phyloP scores from a whole-genome alignment of 1,140 invertebrate species.

The Temnothorax nylanderi region DNA sequence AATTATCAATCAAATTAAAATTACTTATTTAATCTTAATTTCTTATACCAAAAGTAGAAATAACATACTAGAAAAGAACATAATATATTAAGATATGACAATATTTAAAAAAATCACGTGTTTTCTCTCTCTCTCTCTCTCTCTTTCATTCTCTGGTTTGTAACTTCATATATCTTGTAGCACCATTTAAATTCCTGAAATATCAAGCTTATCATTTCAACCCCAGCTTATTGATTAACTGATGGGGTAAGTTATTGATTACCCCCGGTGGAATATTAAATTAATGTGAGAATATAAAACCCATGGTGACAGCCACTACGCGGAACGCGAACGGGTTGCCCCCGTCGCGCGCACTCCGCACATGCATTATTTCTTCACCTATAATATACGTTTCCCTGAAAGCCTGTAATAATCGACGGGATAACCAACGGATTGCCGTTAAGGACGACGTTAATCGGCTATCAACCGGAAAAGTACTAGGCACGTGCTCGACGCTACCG shows the following conservation, averaged over 20 bases:
- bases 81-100: background rate
- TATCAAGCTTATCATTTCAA: conserved; percentile 2
- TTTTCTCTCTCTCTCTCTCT: background rate
- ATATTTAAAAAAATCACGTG: background rate
- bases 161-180: background rate
- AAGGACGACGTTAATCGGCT: conserved; percentile 50
- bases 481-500: background rate
- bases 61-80: background rate
- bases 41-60: background rate
- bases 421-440: background rate
- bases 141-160: background rate
- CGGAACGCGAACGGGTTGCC: background rate
- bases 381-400: conserved; percentile 27
- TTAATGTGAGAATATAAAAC: conserved; percentile 33
- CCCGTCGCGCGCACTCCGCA: background rate
- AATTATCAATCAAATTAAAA: conserved; percentile 1
- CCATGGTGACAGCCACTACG: conserved; percentile 41
- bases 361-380: conserved; percentile 27
- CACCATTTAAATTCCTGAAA: conserved; percentile 11
- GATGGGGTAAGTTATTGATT: conserved; percentile 30
- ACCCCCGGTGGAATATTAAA: conserved; percentile 5
- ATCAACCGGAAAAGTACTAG: conserved; percentile 17
- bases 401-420: conserved; percentile 11
- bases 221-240: conserved; percentile 31
- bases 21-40: background rate